Percentiles rank a stretch among this genome's conserved stretches.
Conservation (phyloP, 30 jellyfish, hydroid and myxozoan genomes). For the Aurelia sp. region DNA sequence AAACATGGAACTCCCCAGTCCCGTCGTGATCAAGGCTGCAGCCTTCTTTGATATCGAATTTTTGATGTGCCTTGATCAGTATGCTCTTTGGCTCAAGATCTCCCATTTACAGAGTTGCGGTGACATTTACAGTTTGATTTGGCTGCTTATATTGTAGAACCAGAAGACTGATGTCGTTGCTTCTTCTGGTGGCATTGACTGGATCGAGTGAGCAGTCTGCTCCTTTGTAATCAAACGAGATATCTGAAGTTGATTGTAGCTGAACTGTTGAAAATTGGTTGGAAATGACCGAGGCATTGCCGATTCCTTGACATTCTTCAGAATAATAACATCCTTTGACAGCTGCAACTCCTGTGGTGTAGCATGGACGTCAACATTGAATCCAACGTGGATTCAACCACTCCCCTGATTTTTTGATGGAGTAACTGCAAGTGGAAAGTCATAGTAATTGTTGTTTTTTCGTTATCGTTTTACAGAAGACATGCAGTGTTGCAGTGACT, state of each 20-base stretch:
- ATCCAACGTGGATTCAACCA: constrained; percentile 13
- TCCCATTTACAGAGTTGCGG: too few species aligned
- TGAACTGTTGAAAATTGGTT: constrained; percentile 9
- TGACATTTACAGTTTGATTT: too few species aligned
- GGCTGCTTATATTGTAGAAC: too few species aligned
- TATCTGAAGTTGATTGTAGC: not conserved
- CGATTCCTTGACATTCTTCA: constrained; percentile 7
- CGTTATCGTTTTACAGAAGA: not conserved
- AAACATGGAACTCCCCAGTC: too few species aligned
- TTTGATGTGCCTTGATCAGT: too few species aligned
- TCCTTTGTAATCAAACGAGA: not conserved
- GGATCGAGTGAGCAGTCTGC: too few species aligned
- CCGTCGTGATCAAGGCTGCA: too few species aligned
- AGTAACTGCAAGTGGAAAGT: constrained; percentile 35
- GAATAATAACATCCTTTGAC: not conserved
- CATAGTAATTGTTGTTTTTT: constrained; percentile 18
- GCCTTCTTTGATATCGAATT: too few species aligned
- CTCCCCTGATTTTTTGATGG: constrained; percentile 5
- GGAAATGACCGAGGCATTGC: not conserved
- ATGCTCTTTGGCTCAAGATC: too few species aligned
- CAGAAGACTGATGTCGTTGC: too few species aligned
- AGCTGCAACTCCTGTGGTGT: not conserved
- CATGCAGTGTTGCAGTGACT: too few species aligned
- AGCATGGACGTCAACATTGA: not conserved
- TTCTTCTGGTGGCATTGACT: too few species aligned